These are phyloP conservation scores for Tiphia femorata DNA, from an alignment of 2,888 invertebrate genomes.

Conservation along the genomic window DNA sequence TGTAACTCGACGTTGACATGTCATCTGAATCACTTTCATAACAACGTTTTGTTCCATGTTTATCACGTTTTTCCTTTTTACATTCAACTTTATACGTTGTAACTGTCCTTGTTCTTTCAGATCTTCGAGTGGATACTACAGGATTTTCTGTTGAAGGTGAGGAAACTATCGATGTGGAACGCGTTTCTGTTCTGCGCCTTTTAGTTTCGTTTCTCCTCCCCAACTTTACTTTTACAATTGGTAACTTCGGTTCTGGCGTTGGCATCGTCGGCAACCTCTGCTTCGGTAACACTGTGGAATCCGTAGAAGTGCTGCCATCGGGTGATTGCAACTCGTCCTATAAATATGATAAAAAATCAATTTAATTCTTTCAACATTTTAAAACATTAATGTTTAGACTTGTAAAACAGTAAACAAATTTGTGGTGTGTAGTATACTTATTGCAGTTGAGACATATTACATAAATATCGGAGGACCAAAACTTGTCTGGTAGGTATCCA, in stretches of 20 bases:
- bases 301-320: conserved; percentile 48
- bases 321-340: conserved; percentile 56
- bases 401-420: too few relatives aligned
- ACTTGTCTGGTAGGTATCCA: too few relatives aligned
- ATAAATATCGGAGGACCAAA: too few relatives aligned
- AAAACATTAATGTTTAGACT: too few relatives aligned
- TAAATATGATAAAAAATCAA: too few relatives aligned
- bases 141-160: conserved; percentile 29
- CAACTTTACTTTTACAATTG: conserved; percentile 21
- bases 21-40: conserved; percentile 29
- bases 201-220: conserved; percentile 7
- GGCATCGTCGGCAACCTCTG: conserved; percentile 21
- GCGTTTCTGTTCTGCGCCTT: conserved; percentile 9
- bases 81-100: conserved; percentile 20
- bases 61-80: conserved; percentile 14
- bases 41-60: conserved; percentile 35
- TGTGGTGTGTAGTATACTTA: too few relatives aligned
- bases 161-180: conserved; percentile 29
- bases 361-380: too few relatives aligned
- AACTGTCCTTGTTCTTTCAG: conserved; percentile 25
- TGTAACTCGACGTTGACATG: conserved; percentile 66
- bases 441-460: too few relatives aligned
- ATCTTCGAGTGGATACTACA: conserved; percentile 20
- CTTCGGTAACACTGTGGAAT: conserved; percentile 41
- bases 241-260: conserved; percentile 1